phyloP scores from a whole-genome alignment of 2,797 vertebrate species.

The Simalia tracyae region DNA sequence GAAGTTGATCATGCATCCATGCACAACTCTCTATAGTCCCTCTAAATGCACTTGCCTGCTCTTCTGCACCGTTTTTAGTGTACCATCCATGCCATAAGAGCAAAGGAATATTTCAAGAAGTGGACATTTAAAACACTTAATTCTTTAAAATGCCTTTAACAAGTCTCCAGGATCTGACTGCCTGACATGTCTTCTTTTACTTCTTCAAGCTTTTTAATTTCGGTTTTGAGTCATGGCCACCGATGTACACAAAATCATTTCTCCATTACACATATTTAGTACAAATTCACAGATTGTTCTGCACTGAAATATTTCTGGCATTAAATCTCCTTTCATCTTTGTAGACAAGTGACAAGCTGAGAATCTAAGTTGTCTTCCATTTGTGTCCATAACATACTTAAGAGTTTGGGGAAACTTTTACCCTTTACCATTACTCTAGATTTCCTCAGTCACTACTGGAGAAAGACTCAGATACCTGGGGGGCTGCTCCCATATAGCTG shows the following conservation, averaged over 20 bases:
- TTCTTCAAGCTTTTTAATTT: conserved; percentile 13
- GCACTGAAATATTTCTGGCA: neutral
- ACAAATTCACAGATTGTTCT: neutral
- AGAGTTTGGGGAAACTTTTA: neutral
- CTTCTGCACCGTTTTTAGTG: neutral
- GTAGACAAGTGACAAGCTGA: neutral
- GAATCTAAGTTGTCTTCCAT: neutral
- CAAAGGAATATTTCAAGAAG: neutral
- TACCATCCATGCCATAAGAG: neutral
- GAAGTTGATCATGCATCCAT: rapidly evolving
- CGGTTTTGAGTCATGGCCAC: neutral
- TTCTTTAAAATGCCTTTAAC: neutral
- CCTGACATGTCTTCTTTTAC: neutral
- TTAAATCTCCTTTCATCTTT: conserved; percentile 10
- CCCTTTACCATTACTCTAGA: neutral
- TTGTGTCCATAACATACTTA: neutral
- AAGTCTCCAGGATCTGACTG: neutral
- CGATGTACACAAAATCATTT: conserved; percentile 3
- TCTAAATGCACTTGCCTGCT: neutral
- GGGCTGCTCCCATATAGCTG: neutral
- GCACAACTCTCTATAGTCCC: neutral
- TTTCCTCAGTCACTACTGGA: neutral
- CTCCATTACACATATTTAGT: conserved; percentile 10
- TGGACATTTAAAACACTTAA: neutral
- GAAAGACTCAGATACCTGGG: neutral